Conservation (phyloP, 2,113 vertebrate species). For the Pseudopipra pipra region DNA sequence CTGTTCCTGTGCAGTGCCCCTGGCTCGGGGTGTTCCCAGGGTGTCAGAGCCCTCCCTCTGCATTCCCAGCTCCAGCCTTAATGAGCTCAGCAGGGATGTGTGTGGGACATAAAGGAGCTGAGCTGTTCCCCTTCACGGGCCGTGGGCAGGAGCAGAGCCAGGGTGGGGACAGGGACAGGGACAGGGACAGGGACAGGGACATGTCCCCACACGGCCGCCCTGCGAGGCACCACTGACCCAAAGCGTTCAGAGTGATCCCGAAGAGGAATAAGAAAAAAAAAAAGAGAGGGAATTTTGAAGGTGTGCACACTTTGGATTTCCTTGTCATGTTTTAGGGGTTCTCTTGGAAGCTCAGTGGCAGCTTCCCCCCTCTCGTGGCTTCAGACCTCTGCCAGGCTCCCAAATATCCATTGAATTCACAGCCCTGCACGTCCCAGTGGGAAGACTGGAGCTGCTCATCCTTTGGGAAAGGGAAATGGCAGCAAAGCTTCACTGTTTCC, state of each 20-base stretch:
- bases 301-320: accelerated
- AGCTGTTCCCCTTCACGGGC: neutral
- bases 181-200: neutral
- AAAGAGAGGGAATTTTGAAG: neutral
- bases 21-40: neutral
- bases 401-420: neutral
- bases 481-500: neutral
- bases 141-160: neutral
- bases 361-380: neutral
- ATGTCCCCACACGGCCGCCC: accelerated
- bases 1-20: neutral
- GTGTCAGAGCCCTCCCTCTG: neutral
- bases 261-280: neutral
- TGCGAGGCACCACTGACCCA: accelerated
- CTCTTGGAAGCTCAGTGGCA: neutral
- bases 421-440: neutral
- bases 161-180: neutral
- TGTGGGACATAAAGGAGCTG: accelerated
- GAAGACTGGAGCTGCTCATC: neutral
- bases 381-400: neutral
- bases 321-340: neutral
- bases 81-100: neutral
- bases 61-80: neutral
- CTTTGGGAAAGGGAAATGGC: accelerated
- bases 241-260: accelerated